Conservation (phyloP, 2,888 invertebrate genomes). For the Sicus ferrugineus region DNA sequence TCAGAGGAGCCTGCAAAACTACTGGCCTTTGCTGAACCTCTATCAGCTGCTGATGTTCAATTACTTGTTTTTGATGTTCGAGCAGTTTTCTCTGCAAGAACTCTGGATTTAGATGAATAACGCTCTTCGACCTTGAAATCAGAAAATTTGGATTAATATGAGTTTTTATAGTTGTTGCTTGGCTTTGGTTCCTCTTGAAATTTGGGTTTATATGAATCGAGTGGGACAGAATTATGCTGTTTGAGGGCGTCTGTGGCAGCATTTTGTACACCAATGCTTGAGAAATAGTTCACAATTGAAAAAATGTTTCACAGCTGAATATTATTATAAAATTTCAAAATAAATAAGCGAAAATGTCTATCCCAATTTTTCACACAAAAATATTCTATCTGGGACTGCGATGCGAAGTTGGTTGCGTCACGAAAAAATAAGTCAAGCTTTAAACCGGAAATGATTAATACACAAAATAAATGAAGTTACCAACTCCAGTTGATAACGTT, state of each 20-base stretch:
- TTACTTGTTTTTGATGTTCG: constrained; percentile 40
- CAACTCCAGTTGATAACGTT: background rate
- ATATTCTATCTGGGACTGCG: background rate
- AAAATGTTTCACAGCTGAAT: background rate
- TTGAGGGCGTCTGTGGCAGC: constrained; percentile 58
- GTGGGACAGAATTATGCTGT: constrained; percentile 40
- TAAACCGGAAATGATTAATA: background rate
- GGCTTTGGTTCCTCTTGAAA: constrained; percentile 49
- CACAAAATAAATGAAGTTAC: background rate
- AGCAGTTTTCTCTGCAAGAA: constrained; percentile 62
- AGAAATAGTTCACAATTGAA: no score
- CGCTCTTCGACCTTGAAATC: constrained; percentile 41
- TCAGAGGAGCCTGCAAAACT: constrained; percentile 38
- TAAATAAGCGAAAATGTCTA: background rate
- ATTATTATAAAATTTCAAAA: no score
- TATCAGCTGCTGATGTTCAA: background rate
- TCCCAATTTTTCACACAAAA: background rate
- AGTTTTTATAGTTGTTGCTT: constrained; percentile 38
- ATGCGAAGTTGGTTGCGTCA: background rate
- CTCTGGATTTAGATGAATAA: constrained; percentile 62
- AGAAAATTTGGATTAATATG: constrained; percentile 50
- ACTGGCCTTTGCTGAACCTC: constrained; percentile 10
- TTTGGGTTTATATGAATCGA: constrained; percentile 63
- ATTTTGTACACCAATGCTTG: no score
- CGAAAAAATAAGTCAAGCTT: no score